Evolutionary conservation across 64 coral and sea anemone species (phyloP).

Genomic region (Orbicella faveolata): DNA sequence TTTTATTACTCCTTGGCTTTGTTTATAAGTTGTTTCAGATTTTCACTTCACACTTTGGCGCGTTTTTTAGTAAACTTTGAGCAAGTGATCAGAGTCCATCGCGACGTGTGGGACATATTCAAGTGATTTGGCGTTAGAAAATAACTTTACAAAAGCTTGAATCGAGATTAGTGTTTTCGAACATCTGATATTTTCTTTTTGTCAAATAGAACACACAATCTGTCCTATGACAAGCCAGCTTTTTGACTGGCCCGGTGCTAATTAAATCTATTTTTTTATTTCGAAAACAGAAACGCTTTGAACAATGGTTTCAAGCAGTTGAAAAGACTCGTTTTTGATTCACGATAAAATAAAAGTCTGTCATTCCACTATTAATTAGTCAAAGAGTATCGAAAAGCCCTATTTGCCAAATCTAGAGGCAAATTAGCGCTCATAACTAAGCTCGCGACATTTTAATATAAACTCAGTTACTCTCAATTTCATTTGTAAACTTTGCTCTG

Average conservation of each 20-base stretch:
- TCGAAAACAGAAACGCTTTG: constrained; percentile 35
- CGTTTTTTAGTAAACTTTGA: constrained; percentile 41
- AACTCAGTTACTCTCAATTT: not conserved
- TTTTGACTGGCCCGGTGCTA: constrained; percentile 12
- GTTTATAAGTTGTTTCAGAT: constrained; percentile 49
- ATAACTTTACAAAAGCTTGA: constrained; percentile 30
- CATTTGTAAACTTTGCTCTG: not conserved
- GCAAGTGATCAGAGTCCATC: not conserved
- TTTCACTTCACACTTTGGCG: constrained; percentile 45
- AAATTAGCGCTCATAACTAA: not conserved
- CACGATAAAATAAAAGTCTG: constrained; percentile 37
- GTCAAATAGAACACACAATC: constrained; percentile 25
- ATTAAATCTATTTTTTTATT: constrained; percentile 48
- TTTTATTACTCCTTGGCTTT: constrained; percentile 34
- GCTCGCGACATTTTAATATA: not conserved
- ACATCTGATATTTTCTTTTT: constrained; percentile 29
- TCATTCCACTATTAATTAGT: constrained; percentile 12
- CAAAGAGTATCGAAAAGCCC: not conserved
- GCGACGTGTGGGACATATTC: not conserved
- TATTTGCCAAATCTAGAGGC: constrained; percentile 10
- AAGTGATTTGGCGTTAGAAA: not conserved
- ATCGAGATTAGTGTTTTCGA: constrained; percentile 7
- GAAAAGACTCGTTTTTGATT: constrained; percentile 38
- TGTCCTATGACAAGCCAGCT: constrained; percentile 38
- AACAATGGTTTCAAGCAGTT: constrained; percentile 38